Percentiles rank a stretch among this genome's conserved stretches.
phyloP scores from a whole-genome alignment of 1,140 invertebrate genomes.

The Lasioglossum baleicum region DNA sequence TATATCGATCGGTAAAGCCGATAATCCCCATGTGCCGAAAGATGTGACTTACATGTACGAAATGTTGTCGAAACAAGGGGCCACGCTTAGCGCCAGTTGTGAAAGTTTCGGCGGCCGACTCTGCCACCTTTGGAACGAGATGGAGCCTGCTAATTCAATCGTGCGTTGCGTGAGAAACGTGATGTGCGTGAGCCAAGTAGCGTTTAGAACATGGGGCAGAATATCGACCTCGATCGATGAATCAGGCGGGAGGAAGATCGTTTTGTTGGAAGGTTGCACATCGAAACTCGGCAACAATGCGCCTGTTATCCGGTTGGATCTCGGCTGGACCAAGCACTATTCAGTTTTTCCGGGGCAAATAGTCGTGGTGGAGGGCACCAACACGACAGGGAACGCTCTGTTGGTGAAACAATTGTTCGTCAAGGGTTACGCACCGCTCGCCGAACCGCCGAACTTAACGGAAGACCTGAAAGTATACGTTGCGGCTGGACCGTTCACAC shows the following conservation, averaged over 20 bases:
- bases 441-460: constrained; percentile 63
- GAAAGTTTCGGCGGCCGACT: constrained; percentile 70
- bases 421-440: constrained; percentile 73
- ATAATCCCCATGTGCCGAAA: constrained; percentile 63
- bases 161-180: constrained; percentile 64
- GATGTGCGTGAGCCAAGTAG: constrained; percentile 70
- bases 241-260: constrained; percentile 71
- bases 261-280: constrained; percentile 85
- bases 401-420: constrained; percentile 84
- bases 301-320: constrained; percentile 80
- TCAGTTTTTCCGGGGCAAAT: constrained; percentile 93
- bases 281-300: constrained; percentile 68
- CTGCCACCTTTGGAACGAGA: constrained; percentile 58
- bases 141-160: constrained; percentile 31
- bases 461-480: constrained; percentile 84
- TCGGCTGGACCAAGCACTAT: constrained; percentile 84
- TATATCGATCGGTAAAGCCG: constrained; percentile 50
- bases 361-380: constrained; percentile 86
- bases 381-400: constrained; percentile 85
- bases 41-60: constrained; percentile 81
- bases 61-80: constrained; percentile 77
- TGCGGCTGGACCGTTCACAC: constrained; percentile 91
- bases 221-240: constrained; percentile 16
- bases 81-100: constrained; percentile 77
- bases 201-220: constrained; percentile 81